Evolutionary conservation across 2,888 invertebrate species (phyloP).

Genomic region (Acanthosepion lycidas): DNA sequence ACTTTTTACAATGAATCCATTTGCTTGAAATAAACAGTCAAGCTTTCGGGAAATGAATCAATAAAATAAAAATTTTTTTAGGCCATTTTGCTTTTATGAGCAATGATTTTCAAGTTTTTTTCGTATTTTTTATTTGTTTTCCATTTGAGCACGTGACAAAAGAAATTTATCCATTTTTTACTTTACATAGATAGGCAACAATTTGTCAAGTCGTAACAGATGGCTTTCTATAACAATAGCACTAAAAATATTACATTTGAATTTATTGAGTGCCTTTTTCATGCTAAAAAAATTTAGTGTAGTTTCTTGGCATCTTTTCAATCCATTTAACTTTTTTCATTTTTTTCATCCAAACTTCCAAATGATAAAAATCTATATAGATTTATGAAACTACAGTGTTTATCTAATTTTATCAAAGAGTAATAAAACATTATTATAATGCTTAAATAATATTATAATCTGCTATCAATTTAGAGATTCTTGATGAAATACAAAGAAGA

Average conservation of each 20-base stretch:
- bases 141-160: background rate
- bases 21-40: background rate
- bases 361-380: too few species aligned
- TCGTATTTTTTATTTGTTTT: background rate
- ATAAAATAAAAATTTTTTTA: background rate
- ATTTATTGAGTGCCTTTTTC: background rate
- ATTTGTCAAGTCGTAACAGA: background rate
- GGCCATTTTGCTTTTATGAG: background rate
- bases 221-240: background rate
- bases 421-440: too few species aligned
- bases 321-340: background rate
- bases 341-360: too few species aligned
- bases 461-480: too few species aligned
- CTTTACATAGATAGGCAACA: background rate
- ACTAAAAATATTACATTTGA: background rate
- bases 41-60: background rate
- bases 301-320: background rate
- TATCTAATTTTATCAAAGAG: too few species aligned
- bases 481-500: too few species aligned
- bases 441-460: too few species aligned
- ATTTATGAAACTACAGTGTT: too few species aligned
- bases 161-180: background rate
- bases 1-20: background rate
- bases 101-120: background rate
- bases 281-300: background rate